Conservation (phyloP, 2,888 invertebrate genomes). For the Leptothorax acervorum region DNA sequence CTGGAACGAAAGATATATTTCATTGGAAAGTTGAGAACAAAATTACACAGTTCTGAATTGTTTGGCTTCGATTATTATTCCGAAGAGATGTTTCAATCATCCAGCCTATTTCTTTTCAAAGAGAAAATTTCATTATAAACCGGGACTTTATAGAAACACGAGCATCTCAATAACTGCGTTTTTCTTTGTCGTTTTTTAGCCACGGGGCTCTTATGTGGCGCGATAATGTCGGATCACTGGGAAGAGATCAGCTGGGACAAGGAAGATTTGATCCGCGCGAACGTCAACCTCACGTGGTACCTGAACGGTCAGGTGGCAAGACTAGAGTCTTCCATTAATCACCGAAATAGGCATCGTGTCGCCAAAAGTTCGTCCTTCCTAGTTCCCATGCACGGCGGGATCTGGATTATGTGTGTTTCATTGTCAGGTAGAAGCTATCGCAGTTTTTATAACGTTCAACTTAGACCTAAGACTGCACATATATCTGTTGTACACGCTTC, state of each 20-base stretch:
- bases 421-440: constrained; percentile 88
- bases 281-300: constrained; percentile 90
- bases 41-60: background rate
- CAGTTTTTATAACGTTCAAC: background rate
- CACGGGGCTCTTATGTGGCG: constrained; percentile 93
- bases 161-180: background rate
- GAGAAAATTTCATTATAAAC: background rate
- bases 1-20: background rate
- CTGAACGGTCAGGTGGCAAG: constrained; percentile 92
- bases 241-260: constrained; percentile 94
- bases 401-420: constrained; percentile 95
- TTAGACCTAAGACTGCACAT: background rate
- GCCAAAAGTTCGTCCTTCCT: constrained; percentile 88
- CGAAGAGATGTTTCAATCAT: background rate
- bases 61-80: background rate
- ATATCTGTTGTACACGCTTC: background rate
- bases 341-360: constrained; percentile 69
- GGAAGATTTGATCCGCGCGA: constrained; percentile 88
- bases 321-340: constrained; percentile 81
- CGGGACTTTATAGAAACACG: background rate
- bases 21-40: background rate
- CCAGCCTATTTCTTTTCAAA: background rate
- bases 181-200: constrained; percentile 70
- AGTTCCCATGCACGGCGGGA: constrained; percentile 96
- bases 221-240: constrained; percentile 97